phyloP scores from a whole-genome alignment of 2,113 vertebrate species.

The Chloroceryle aenea region DNA sequence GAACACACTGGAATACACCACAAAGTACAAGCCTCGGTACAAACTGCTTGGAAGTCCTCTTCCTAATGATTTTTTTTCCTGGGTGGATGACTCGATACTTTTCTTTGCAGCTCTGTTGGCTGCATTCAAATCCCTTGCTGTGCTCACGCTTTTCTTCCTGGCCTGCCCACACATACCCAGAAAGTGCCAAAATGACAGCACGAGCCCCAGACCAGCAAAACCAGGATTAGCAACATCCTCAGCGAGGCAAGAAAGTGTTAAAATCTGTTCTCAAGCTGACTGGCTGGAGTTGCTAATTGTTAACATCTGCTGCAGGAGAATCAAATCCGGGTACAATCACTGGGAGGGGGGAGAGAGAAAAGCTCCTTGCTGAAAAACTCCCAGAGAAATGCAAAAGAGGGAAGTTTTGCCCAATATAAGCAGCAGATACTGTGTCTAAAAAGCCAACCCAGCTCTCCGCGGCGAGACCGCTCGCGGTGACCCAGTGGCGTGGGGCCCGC shows the following conservation, averaged over 20 bases:
- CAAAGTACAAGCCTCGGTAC: not conserved
- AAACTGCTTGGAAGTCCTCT: not conserved
- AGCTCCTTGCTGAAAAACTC: slow-evolving; percentile 10
- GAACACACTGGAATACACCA: not conserved
- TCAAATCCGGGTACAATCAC: slow-evolving; percentile 43
- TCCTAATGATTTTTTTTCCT: not conserved
- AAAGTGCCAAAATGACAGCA: not conserved
- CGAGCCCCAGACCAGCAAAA: not conserved
- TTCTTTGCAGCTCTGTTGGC: not conserved
- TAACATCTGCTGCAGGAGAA: slow-evolving; percentile 64
- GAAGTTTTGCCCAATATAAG: not conserved
- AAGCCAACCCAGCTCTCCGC: not conserved
- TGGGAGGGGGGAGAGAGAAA: not conserved
- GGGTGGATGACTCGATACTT: not conserved
- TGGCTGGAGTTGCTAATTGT: slow-evolving; percentile 69
- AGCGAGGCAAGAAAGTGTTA: slow-evolving; percentile 61
- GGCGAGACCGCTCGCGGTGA: not conserved
- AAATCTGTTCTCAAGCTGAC: slow-evolving; percentile 28
- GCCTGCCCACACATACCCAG: not conserved
- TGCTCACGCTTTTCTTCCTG: not conserved
- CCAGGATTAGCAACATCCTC: slow-evolving; percentile 50
- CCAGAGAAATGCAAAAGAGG: not conserved
- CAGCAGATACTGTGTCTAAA: not conserved
- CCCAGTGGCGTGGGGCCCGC: not conserved
- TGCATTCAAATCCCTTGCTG: not conserved